Base-by-base conservation (phyloP, 2,113 vertebrate genomes). In the Hydrolagus affinis region DNA sequence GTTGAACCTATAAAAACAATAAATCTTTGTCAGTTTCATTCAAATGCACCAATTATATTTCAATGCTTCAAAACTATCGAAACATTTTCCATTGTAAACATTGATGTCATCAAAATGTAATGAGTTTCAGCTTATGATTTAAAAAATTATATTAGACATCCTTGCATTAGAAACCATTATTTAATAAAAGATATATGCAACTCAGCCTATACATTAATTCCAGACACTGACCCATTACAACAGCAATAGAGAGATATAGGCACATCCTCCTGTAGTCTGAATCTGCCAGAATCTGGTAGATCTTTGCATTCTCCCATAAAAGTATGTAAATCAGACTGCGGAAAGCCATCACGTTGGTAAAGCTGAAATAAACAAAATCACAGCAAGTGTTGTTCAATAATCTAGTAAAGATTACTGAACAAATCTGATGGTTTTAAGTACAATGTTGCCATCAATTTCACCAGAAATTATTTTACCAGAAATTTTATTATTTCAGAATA, bases 241-340 rank as follows among this genome's bases (percentile, higher is more conserved):
- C 92, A 94, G 87, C 94, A 94, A 86, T 93, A 89, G 85, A 93
- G 87, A 86, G 93, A 94, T 19, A 85, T 56, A 8, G 89, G 86
- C 30, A 89, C 80, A 56, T 95, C 92, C 0, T 94, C 90, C 15
- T 95, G 93, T 71, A 89, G 89, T 86, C 91, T 93, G 90, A 95
- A 96, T 85, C 90, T 93, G 86, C 95, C 95, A 19, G 95, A 96
- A 76, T 91, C 94, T 0, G 96, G 95, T 60, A 94, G 89, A 86
- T 97, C 95, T 88, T 93, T 94, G 89, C 95, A 96, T 69, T 96
- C 94, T 3, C 94, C 91, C 87, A 99, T 92, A 88, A 99, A 98
- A 8, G 86, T 90, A 80, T 90, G 93, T 70, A 98, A 94, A 75
- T 96, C 92, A 3, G 96, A 96, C 88, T 94, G 91, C 0, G 93